Conservation (phyloP, 2,113 vertebrate genomes). For the Myanophis thanlyinensis region DNA sequence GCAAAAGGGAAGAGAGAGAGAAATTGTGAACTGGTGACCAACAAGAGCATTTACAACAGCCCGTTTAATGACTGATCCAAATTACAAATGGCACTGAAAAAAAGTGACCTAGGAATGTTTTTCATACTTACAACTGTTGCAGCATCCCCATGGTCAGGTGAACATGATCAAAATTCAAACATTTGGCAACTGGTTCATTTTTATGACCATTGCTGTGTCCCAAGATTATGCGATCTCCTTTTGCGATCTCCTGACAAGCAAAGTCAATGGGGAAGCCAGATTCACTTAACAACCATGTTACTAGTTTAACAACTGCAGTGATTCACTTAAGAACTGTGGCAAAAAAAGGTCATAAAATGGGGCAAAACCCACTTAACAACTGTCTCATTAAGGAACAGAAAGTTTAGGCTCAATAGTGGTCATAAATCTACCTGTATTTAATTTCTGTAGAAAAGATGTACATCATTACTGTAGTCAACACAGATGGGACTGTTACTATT, state of each 20-base stretch:
- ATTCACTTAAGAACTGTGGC: not conserved
- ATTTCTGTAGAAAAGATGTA: not conserved
- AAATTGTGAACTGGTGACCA: not conserved
- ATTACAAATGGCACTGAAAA: not conserved
- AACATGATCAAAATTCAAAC: not conserved
- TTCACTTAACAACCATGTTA: not conserved
- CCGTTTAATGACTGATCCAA: not conserved
- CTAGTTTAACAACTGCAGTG: not conserved
- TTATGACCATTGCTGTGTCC: not conserved
- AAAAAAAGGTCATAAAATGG: not conserved
- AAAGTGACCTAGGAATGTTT: not conserved
- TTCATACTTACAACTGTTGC: not conserved
- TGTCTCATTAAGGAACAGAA: not conserved
- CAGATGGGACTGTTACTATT: not conserved
- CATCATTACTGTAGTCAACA: not conserved
- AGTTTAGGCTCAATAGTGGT: not conserved
- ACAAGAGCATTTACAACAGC: not conserved
- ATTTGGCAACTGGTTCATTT: not conserved
- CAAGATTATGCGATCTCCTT: not conserved
- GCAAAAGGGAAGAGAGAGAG: constrained; percentile 32
- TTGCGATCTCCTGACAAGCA: not conserved
- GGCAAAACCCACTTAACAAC: not conserved
- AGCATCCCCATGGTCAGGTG: not conserved
- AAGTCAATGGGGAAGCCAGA: not conserved
- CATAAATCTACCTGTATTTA: not conserved